Evolutionary conservation across 2,113 vertebrate genomes (phyloP), one percentile per base, ranked within the genome.

Genomic region (Blennius ocellaris): DNA sequence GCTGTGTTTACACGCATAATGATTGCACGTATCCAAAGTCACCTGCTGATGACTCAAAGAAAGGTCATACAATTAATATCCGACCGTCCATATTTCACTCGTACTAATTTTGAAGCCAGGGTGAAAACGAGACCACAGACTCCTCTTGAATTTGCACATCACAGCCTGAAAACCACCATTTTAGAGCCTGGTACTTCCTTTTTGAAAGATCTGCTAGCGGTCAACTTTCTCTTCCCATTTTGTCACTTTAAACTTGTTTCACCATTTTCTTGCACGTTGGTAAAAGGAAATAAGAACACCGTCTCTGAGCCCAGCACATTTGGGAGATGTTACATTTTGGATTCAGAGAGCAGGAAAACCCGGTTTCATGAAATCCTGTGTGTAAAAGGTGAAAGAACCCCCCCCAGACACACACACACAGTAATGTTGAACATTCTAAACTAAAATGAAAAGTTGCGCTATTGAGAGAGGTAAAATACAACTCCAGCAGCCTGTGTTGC

Each of bases 201-300:
- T 38, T 66, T 16, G 3, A 61, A 37, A 70, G 41, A 60, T 21
- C 64, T 0, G 1, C 52, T 14, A 53, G 64, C 16, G 45, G 8
- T 38, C 15, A 52, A 57, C n/a, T 48, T 12, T 64, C 64, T 62
- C 69, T 87, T 88, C 72, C 66, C 17, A 2, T 14, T 69, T 63
- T 62, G 49, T 36, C 5, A 0, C 7, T 16, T 41, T 15, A 45
- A 12, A 38, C 10, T 73, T 70, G 40, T 61, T 40, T 76, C 37
- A 66, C 17, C 21, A 7, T n/a, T 59, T 87, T 87, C 70, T 72
- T 65, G 43, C 43, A 8, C 69, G 44, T 59, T 48, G 12, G 43
- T 62, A 49, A 5, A 43, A 21, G 6, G 36, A 73, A 51, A 73
- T 40, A 44, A 14, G 15, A 5, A 50, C 44, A 39, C 41, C 41